A percentile compares a stretch with the other conserved stretches of the same genome.
phyloP scores from a whole-genome alignment of 2,888 invertebrate species.

The Dioctria linearis region DNA sequence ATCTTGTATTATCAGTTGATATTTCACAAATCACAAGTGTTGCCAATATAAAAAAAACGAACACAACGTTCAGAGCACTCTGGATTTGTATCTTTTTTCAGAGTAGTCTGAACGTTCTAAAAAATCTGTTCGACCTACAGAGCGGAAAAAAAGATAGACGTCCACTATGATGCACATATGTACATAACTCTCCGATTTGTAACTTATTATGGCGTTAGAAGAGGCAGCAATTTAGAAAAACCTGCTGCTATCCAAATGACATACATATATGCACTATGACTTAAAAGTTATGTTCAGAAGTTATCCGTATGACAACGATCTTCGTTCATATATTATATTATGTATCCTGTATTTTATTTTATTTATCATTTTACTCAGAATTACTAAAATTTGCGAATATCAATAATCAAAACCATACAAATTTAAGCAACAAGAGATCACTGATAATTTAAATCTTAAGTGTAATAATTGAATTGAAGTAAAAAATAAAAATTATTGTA shows the following conservation, averaged over 20 bases:
- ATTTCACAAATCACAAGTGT: no score
- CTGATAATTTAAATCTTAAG: conserved; percentile 38
- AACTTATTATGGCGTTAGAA: no score
- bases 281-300: neutral
- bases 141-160: no score
- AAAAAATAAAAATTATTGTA: conserved; percentile 18
- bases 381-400: conserved; percentile 19
- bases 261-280: neutral
- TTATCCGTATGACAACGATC: neutral
- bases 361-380: neutral
- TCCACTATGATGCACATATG: no score
- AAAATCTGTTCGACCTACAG: no score
- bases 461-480: conserved; percentile 46
- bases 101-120: no score
- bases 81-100: no score
- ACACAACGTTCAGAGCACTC: no score
- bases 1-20: no score
- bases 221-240: no score
- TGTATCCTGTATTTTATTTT: neutral
- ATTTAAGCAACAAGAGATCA: conserved; percentile 20
- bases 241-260: neutral
- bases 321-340: neutral
- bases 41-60: no score
- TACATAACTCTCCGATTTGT: no score
- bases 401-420: conserved; percentile 25